These are phyloP conservation scores for Lophotis ruficrista DNA, from an alignment of 2,113 vertebrate genomes.

Conservation along the genomic window DNA sequence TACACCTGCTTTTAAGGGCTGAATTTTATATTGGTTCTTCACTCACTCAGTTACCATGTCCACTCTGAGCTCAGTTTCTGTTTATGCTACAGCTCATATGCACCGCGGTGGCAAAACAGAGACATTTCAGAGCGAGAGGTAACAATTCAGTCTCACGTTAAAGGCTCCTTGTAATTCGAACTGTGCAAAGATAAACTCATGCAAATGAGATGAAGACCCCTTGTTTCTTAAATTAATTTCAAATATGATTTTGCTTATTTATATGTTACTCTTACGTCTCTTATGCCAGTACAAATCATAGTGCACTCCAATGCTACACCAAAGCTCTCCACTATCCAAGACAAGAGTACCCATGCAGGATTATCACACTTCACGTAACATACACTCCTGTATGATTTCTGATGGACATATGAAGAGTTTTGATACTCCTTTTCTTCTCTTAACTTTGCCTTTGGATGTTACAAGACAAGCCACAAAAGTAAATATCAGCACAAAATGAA, in stretches of 20 bases:
- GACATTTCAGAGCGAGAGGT: background rate
- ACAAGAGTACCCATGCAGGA: background rate
- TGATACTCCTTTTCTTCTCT: background rate
- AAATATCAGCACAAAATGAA: background rate
- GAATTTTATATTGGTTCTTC: background rate
- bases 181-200: background rate
- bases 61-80: background rate
- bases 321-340: background rate
- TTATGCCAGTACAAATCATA: background rate
- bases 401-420: background rate
- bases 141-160: background rate
- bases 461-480: background rate
- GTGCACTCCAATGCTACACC: background rate
- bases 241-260: background rate
- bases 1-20: background rate
- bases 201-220: background rate
- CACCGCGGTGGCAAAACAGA: background rate
- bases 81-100: background rate
- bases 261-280: background rate
- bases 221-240: background rate
- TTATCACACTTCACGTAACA: background rate
- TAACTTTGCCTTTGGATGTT: background rate
- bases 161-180: background rate
- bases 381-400: accelerated
- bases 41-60: background rate